Base-by-base conservation (phyloP, 2,113 vertebrate species). In the Perccottus glenii region DNA sequence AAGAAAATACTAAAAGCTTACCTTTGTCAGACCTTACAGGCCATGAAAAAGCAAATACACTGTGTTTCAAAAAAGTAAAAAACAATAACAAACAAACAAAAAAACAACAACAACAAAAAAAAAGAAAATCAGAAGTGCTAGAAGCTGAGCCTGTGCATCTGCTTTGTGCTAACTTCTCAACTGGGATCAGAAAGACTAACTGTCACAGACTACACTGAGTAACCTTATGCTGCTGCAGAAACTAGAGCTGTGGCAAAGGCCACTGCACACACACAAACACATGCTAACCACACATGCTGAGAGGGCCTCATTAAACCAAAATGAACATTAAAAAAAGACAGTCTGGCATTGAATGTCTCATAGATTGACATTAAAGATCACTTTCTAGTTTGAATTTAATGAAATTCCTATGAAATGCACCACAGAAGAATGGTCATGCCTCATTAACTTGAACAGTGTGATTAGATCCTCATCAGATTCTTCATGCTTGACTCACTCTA, bases 141-240 rank as follows among this genome's bases (percentile, higher is more conserved):
- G 46, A 58, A 14, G 59, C 60, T 65, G 40, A 55, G 59, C 50
- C 60, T 16, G 46, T 52, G 62, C 62, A 70, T 51, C 42, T 73
- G 62, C 62, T 46, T 79, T 76, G 53, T 73, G 51, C 78, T 70
- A 16, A 66, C 67, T 75, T 75, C 73, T 75, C 76, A 81, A 70
- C 67, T 77, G 70, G 71, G 73, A 85, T 80, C 64, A 78, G 78
- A 86, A 78, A 83, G 73, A 70, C 78, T 81, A 73, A 81, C 75
- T 84, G 40, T 87, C 87, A 82, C 81, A 81, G 77, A 73, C 77
- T 51, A 63, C 78, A 67, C 33, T 71, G 57, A 72, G 90, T 91
- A 93, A 92, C 89, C 81, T 85, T 89, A 93, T 58, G 82, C 91
- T 89, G 19, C 40, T 60, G 53, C 71, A 78, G 91, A 89, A 92